A percentile compares a stretch with the other conserved stretches of the same genome.
phyloP scores from a whole-genome alignment of 2,113 vertebrate genomes.

The Aptenodytes patagonicus region DNA sequence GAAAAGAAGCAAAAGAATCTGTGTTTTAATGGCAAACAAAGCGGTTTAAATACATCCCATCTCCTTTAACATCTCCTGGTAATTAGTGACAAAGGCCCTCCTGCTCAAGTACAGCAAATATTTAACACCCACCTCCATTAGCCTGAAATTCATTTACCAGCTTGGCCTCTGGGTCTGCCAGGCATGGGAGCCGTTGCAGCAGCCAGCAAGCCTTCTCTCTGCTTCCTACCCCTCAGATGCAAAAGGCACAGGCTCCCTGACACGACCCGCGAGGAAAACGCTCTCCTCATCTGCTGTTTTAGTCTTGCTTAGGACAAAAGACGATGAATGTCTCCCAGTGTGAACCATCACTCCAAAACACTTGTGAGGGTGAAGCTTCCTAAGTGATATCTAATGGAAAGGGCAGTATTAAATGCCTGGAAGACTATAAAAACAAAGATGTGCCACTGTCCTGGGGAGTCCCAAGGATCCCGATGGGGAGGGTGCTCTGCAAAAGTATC shows the following conservation, averaged over 20 bases:
- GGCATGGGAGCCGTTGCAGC: not conserved
- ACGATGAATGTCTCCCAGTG: not conserved
- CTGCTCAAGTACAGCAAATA: constrained; percentile 64
- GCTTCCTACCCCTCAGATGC: not conserved
- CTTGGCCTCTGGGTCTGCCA: not conserved
- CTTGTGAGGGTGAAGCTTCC: not conserved
- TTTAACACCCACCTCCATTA: constrained; percentile 52
- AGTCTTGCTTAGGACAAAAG: not conserved
- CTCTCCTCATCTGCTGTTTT: not conserved
- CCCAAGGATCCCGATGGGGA: rapidly evolving
- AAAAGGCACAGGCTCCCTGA: rapidly evolving
- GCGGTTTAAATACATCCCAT: constrained; percentile 51
- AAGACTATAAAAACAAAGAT: not conserved
- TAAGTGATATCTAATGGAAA: not conserved
- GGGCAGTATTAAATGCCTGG: not conserved
- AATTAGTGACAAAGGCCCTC: constrained; percentile 59
- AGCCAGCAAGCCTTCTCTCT: not conserved
- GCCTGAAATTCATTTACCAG: constrained; percentile 41
- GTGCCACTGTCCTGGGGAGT: not conserved
- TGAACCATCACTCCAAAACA: not conserved
- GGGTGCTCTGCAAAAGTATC: not conserved
- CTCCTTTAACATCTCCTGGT: constrained; percentile 40
- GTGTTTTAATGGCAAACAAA: constrained; percentile 56
- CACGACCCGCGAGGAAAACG: not conserved
- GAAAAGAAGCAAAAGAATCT: constrained; percentile 34